These are phyloP conservation scores for Oophaga sylvatica DNA, from an alignment of 2,797 vertebrate species.

Conservation along the genomic window DNA sequence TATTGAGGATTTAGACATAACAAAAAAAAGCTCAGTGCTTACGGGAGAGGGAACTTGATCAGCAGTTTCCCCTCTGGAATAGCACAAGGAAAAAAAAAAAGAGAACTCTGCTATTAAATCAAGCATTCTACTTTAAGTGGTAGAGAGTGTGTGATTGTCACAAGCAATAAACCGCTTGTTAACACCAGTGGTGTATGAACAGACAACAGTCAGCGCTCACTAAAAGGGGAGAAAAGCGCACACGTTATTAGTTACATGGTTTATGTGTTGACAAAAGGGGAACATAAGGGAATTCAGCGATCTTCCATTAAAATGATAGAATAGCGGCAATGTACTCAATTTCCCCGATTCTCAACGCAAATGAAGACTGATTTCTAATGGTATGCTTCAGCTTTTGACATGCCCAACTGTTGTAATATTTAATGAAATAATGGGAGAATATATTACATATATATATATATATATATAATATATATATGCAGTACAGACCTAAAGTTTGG, in stretches of 20 bases:
- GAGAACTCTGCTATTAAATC: conserved; percentile 89
- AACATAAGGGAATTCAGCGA: conserved; percentile 36
- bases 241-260: conserved; percentile 65
- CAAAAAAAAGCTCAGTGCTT: conserved; percentile 78
- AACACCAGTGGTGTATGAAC: conserved; percentile 83
- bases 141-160: conserved; percentile 86
- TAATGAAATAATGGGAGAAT: neutral
- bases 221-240: conserved; percentile 34
- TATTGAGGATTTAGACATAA: conserved; percentile 99
- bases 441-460: no score
- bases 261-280: conserved; percentile 55
- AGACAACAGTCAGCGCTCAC: conserved; percentile 79
- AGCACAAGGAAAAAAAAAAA: conserved; percentile 89
- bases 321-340: conserved; percentile 53
- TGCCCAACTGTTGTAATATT: neutral
- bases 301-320: conserved; percentile 62
- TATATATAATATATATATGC: no score
- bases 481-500: no score
- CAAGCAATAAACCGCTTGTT: conserved; percentile 85
- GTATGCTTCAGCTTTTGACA: conserved; percentile 56
- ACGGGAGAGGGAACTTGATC: conserved; percentile 84
- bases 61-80: conserved; percentile 78
- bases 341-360: neutral
- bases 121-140: conserved; percentile 88
- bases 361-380: conserved; percentile 63